A percentile compares a stretch with the other conserved stretches of the same genome.
Conservation (phyloP, 1,140 invertebrate genomes). For the Cydia pomonella region DNA sequence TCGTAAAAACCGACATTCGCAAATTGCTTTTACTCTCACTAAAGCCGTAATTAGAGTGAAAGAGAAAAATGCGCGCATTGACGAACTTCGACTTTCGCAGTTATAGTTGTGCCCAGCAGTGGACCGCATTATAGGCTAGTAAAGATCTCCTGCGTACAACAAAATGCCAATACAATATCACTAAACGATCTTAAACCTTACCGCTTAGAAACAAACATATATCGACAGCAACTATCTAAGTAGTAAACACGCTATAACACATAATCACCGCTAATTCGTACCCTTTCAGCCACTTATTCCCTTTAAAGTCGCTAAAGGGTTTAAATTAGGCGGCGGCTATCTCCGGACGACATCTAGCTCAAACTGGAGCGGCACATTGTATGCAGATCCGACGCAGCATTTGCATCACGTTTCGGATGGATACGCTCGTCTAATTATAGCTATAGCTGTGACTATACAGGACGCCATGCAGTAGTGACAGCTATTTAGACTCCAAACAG, state of each 20-base stretch:
- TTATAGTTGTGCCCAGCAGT: too few relatives aligned
- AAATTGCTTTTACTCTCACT: too few relatives aligned
- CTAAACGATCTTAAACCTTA: too few relatives aligned
- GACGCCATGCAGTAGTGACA: background rate
- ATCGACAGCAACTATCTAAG: background rate
- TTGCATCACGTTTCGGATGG: slow-evolving; percentile 72
- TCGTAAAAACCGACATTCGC: too few relatives aligned
- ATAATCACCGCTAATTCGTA: slow-evolving; percentile 16
- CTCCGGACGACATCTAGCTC: slow-evolving; percentile 66
- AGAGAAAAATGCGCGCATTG: too few relatives aligned
- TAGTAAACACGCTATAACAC: background rate
- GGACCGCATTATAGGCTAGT: too few relatives aligned
- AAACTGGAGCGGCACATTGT: slow-evolving; percentile 69
- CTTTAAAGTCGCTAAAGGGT: slow-evolving; percentile 18
- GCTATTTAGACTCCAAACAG: background rate
- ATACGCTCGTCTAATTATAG: slow-evolving; percentile 49
- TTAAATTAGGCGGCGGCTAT: slow-evolving; percentile 71
- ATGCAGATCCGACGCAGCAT: slow-evolving; percentile 65
- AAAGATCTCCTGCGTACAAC: too few relatives aligned
- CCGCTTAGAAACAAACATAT: too few relatives aligned
- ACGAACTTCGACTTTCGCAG: too few relatives aligned
- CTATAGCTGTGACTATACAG: slow-evolving; percentile 21
- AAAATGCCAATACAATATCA: too few relatives aligned
- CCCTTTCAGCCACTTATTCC: background rate
- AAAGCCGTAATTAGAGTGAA: too few relatives aligned